Evolutionary conservation across 2,888 invertebrate genomes (phyloP), one percentile per base, ranked within the genome.

Genomic region (Anarsia innoxiella): DNA sequence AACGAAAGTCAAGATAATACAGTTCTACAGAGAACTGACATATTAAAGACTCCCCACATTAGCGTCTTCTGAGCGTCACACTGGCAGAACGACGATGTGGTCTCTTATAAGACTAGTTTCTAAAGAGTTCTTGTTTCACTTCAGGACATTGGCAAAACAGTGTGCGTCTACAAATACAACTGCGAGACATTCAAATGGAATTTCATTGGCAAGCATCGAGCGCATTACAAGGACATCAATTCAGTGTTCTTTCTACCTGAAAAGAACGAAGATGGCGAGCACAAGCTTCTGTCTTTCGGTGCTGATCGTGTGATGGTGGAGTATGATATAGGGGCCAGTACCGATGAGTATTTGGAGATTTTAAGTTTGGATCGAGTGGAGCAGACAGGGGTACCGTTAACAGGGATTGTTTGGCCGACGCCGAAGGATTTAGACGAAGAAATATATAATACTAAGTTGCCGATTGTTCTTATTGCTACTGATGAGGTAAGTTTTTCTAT

Each of bases 401-500:
- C 78, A 26, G 86, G 58, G 0, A 70, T 78, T 2, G 53, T 57
- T 25, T 84, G 82, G 82, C 76, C 77, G 0, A 49, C 59, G 2
- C 65, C 73, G 0, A 44, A 47, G 2, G 42, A 54, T 2, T 14
- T 76, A 3, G 49, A 74, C 19, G 49, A 65, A 2, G 60, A 63
- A 27, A 34, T 42, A 10, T 58, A 41, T 29, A 64, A 66, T 28
- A 51, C 45, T 2, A 55, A 73, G 42, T 39, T 83, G 36, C 79
- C 80, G 0, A 50, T 65, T 49, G 75, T 92, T 36, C 66, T 91
- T 1, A 63, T 89, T 8, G 86, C 89, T 9, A 90, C 88, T 64
- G 86, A 90, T 56, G 88, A 89, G 78, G 90, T 89, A n/a, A 19
- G 8, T 19, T 19, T n/a, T n/a, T n/a, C n/a, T n/a, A n/a, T n/a